A percentile compares a stretch with the other conserved stretches of the same genome.
Evolutionary conservation across 1,140 invertebrate genomes (phyloP).

Genomic region (Phthorimaea operculella): DNA sequence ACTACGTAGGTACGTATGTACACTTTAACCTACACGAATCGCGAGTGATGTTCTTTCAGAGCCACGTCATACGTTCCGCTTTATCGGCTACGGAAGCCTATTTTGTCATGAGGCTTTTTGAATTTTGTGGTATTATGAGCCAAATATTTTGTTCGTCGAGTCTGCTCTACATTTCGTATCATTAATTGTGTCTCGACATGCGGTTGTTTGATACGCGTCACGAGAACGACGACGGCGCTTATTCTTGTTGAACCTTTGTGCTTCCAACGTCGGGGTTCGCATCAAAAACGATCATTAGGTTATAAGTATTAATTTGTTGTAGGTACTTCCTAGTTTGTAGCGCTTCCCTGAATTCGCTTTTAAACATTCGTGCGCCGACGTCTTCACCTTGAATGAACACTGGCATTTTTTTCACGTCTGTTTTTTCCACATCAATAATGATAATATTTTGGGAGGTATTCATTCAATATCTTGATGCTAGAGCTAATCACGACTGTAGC

Average conservation of each 20-base stretch:
- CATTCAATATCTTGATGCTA: conserved; percentile 47
- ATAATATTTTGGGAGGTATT: conserved; percentile 50
- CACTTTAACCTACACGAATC: too few species aligned
- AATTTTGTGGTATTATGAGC: too few species aligned
- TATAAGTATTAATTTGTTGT: conserved; percentile 37
- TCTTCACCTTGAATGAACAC: conserved; percentile 55
- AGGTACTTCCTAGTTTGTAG: conserved; percentile 43
- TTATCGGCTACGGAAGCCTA: too few species aligned
- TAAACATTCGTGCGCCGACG: conserved; percentile 42
- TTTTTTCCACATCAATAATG: conserved; percentile 48
- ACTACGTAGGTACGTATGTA: too few species aligned
- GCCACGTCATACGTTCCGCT: too few species aligned
- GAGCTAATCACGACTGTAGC: conserved; percentile 45
- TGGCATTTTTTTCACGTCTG: conserved; percentile 33
- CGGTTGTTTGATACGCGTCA: too few species aligned
- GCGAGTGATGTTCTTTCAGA: too few species aligned
- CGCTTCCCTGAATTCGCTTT: conserved; percentile 43
- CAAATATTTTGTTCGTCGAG: too few species aligned
- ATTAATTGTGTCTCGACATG: too few species aligned
- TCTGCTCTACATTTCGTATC: too few species aligned
- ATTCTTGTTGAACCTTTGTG: not conserved
- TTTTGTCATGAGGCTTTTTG: too few species aligned
- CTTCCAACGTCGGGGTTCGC: not conserved
- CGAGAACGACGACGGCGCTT: too few species aligned
- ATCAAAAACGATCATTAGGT: conserved; percentile 20